These are phyloP conservation scores for cattle (Bos taurus) DNA, from an alignment of 2,113 vertebrate genomes.

Conservation along the genomic window DNA sequence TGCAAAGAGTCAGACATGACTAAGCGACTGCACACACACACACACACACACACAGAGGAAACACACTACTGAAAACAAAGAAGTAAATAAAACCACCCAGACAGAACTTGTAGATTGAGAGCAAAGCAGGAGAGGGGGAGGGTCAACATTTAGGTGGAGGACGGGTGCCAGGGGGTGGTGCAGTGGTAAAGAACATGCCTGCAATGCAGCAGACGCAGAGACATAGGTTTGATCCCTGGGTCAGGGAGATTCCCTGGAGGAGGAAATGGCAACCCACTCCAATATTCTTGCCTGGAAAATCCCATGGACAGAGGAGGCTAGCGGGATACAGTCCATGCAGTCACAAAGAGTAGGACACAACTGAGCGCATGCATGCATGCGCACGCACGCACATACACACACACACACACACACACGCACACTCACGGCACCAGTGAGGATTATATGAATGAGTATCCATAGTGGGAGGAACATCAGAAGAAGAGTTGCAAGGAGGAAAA, in stretches of 20 bases:
- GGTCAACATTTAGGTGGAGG: neutral
- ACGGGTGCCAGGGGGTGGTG: neutral
- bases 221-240: neutral
- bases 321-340: accelerated
- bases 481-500: neutral
- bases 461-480: neutral
- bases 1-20: neutral
- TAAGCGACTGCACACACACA: neutral
- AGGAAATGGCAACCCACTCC: neutral
- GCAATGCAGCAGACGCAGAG: neutral
- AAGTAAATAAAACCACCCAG: neutral
- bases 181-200: neutral
- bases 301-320: neutral
- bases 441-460: neutral
- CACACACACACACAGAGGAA: neutral
- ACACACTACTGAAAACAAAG: neutral
- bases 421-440: neutral
- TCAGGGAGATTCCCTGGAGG: neutral
- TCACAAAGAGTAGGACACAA: neutral
- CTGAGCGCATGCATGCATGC: accelerated
- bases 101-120: neutral
- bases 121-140: neutral
- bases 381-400: accelerated
- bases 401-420: neutral
- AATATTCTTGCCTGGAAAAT: neutral